Conservation (phyloP, 2,888 invertebrate species). For the Deilephila porcellus region DNA sequence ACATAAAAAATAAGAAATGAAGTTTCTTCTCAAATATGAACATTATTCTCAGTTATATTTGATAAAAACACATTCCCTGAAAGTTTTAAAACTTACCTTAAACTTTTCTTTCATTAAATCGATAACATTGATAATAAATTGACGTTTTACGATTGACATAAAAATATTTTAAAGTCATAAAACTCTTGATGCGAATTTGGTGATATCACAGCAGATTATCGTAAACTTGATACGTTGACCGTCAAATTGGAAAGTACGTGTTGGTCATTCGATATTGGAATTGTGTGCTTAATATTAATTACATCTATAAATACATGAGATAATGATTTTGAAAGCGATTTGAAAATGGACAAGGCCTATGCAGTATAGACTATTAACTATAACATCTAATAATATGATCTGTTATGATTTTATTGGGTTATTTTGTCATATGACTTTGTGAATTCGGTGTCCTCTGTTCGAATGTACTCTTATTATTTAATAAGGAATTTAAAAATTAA, state of each 20-base stretch:
- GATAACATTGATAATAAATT: background rate
- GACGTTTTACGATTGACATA: background rate
- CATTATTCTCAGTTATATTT: too few species aligned
- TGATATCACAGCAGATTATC: constrained; percentile 18
- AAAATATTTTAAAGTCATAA: background rate
- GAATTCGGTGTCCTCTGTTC: too few species aligned
- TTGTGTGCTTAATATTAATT: constrained; percentile 15
- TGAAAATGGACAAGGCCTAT: constrained; percentile 20
- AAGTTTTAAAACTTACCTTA: too few species aligned
- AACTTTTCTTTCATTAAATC: background rate
- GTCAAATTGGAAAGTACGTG: constrained; percentile 38
- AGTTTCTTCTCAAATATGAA: too few species aligned
- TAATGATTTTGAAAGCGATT: constrained; percentile 34
- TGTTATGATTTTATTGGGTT: background rate
- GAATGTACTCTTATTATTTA: too few species aligned
- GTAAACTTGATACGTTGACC: constrained; percentile 27
- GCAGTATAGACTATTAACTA: background rate
- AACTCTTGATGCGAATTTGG: background rate
- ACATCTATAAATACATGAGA: constrained; percentile 26
- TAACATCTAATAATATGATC: background rate
- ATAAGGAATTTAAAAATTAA: too few species aligned
- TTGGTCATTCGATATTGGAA: background rate
- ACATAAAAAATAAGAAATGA: too few species aligned
- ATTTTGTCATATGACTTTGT: too few species aligned
- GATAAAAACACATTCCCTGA: too few species aligned